phyloP scores from a whole-genome alignment of 2,113 vertebrate genomes.

The Nymphicus hollandicus region DNA sequence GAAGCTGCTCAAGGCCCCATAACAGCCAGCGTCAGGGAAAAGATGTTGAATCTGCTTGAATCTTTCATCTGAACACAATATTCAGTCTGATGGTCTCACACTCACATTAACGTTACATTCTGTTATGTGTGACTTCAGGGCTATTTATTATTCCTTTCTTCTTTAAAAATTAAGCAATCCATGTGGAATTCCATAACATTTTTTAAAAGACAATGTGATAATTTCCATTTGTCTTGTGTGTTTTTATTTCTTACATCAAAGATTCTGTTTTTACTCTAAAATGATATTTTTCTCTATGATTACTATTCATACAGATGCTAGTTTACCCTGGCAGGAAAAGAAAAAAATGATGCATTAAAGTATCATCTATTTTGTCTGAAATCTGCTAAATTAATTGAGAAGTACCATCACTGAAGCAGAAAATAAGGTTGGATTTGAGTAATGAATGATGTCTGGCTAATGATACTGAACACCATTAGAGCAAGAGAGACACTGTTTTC shows the following conservation, averaged over 20 bases:
- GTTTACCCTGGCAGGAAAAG: neutral
- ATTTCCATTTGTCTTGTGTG: neutral
- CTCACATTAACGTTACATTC: neutral
- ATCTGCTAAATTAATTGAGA: slow-evolving; percentile 60
- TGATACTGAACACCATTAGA: slow-evolving; percentile 38
- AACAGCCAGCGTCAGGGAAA: neutral
- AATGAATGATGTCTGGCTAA: slow-evolving; percentile 32
- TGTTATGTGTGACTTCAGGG: neutral
- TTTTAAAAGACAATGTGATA: neutral
- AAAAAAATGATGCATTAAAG: neutral
- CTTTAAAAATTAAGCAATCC: neutral
- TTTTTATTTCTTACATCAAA: neutral
- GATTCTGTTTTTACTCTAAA: neutral
- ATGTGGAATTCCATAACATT: neutral
- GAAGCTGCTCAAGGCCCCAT: neutral
- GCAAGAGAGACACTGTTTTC: neutral
- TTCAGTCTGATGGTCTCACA: neutral
- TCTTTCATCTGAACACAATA: neutral
- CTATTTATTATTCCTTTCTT: neutral
- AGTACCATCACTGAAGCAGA: slow-evolving; percentile 41
- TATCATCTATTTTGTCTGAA: slow-evolving; percentile 49
- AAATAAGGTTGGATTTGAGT: slow-evolving; percentile 37
- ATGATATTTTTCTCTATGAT: neutral
- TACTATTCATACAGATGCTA: neutral
- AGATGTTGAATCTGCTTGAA: neutral